phyloP scores from a whole-genome alignment of 2,888 invertebrate genomes.

The Leptopilina drosophilae region DNA sequence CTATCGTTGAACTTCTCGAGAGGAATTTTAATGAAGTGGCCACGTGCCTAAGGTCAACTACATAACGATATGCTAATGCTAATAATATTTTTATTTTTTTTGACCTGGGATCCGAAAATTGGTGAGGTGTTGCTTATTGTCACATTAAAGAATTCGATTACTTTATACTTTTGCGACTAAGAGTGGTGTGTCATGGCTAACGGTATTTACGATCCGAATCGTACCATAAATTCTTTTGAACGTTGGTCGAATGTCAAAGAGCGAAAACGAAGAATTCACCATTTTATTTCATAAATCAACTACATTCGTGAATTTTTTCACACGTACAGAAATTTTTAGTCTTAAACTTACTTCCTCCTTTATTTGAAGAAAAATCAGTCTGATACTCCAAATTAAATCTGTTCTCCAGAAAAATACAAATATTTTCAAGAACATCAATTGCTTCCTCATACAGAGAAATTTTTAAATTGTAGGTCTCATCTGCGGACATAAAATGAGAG shows the following conservation, averaged over 20 bases:
- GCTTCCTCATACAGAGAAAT: no score
- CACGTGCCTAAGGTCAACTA: slow-evolving; percentile 5
- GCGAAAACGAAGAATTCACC: neutral
- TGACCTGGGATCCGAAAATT: neutral
- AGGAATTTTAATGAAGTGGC: slow-evolving; percentile 29
- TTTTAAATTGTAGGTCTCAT: no score
- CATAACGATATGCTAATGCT: slow-evolving; percentile 21
- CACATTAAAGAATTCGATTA: slow-evolving; percentile 41
- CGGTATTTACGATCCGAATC: slow-evolving; percentile 13
- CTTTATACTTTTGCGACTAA: neutral
- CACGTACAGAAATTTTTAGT: neutral
- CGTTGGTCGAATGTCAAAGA: slow-evolving; percentile 37
- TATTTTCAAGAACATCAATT: no score
- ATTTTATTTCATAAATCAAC: slow-evolving; percentile 53
- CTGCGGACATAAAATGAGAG: no score
- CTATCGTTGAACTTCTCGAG: no score
- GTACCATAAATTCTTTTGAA: slow-evolving; percentile 29
- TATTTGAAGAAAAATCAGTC: no score
- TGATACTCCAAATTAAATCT: no score
- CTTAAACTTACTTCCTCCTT: no score
- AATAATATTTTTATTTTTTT: neutral
- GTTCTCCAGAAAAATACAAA: no score
- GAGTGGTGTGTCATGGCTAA: neutral
- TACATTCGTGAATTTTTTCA: slow-evolving; percentile 52
- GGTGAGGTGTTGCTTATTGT: slow-evolving; percentile 38